Base-by-base conservation (phyloP, 2,888 invertebrate species). In the Parnassius orleans region DNA sequence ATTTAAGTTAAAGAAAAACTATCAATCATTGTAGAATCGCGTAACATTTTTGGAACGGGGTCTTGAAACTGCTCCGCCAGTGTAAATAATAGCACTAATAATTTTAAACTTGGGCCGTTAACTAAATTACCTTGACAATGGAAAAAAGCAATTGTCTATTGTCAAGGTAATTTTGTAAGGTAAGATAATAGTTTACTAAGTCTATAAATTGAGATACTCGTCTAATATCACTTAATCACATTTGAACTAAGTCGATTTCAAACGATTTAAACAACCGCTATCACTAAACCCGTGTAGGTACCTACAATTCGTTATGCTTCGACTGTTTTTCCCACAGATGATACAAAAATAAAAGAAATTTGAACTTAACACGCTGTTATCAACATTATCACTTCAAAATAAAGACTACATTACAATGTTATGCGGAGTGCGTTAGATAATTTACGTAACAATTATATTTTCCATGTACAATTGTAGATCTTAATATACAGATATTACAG, bases 241-340 rank as follows among this genome's bases (percentile, higher is more conserved):
- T 60, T 43, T 63, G 61, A 67, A 68, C 67, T 64, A 54, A 65
- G 59, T 68, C 66, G 68, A 15, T 64, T 65, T 65, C 65, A 70
- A 71, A 68, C 67, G 66, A 67, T 69, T 68, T 68, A 66, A 68
- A 70, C 68, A 70, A 68, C 68, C 64, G 64, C 64, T 65, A 66
- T 33, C 33, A 33, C 43, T 11, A 43, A 65, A 66, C 24, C 47
- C 61, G 44, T 68, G 63, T 57, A 33, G 33, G 33, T 7, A 33
- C 33, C 33, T 33, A 68, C 61, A 68, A 64, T 60, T 47, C 44
- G 67, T 77, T 75, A 77, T 77, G 81, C 74, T 78, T 73, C 73
- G 78, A 69, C 72, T 72, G 70, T 77, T 77, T 81, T 80, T 88
- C 86, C 80, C 87, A 88, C 86, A 83, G 71, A 68, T 66, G 63